phyloP scores from a whole-genome alignment of 2,113 vertebrate genomes.

The Macquaria ambigua region DNA sequence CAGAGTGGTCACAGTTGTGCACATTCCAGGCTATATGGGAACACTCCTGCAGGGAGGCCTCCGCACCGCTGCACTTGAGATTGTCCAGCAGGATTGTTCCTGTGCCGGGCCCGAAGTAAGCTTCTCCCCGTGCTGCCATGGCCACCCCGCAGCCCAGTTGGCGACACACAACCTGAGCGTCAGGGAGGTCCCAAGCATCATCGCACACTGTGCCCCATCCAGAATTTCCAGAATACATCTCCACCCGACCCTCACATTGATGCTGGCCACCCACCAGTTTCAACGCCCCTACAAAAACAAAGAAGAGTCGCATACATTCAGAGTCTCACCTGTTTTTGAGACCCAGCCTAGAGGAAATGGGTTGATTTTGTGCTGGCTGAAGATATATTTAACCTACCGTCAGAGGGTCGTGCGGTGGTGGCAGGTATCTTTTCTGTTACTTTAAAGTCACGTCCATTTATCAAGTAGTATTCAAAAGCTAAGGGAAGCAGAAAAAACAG shows the following conservation, averaged over 20 bases:
- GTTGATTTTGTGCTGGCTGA: not conserved
- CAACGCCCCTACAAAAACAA: constrained; percentile 82
- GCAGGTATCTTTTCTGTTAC: constrained; percentile 49
- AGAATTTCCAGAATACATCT: constrained; percentile 87
- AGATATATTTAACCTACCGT: constrained; percentile 66
- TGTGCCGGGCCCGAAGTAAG: constrained; percentile 88
- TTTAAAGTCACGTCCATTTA: constrained; percentile 53
- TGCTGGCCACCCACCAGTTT: constrained; percentile 90
- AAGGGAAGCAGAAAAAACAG: constrained; percentile 2
- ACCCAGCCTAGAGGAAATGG: not conserved
- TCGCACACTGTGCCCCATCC: constrained; percentile 96
- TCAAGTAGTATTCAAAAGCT: constrained; percentile 33
- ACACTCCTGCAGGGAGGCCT: constrained; percentile 88
- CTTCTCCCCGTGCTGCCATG: constrained; percentile 82
- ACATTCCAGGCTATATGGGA: constrained; percentile 95
- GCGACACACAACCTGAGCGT: constrained; percentile 90
- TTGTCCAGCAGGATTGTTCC: constrained; percentile 96
- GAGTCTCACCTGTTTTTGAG: not conserved
- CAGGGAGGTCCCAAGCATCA: constrained; percentile 94
- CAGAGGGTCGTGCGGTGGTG: constrained; percentile 47
- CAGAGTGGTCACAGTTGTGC: constrained; percentile 97
- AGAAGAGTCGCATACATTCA: not conserved
- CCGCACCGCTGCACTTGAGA: constrained; percentile 93
- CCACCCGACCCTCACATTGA: constrained; percentile 93
- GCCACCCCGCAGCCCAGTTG: constrained; percentile 91